Evolutionary conservation across 2,888 invertebrate species (phyloP), one percentile per base, ranked within the genome.

Genomic region (Chloroclysta siterata): DNA sequence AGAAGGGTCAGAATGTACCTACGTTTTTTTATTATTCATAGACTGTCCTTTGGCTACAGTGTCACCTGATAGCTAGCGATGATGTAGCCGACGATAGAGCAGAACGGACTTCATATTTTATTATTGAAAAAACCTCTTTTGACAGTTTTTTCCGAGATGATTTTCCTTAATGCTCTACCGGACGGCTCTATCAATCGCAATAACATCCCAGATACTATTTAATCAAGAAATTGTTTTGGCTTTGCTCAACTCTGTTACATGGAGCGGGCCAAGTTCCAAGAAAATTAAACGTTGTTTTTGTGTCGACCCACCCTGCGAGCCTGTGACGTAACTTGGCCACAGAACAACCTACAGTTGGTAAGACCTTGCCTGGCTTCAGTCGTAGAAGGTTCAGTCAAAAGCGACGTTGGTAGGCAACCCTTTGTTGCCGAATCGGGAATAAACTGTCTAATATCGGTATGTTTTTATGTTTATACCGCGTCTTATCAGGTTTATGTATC

Each of bases 221-320:
- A 58, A 58, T 58, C 61, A 57, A 52, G 54, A 13, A 51, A 51
- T 58, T 56, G 50, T 55, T 63, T 51, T 60, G 55, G 63, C 55
- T 60, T 55, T 46, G 22, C 47, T 51, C 48, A 5, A 54, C 33
- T 60, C 65, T 52, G 33, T 53, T 60, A 56, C 48, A 65, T 56
- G 58, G 46, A 48, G 44, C 53, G 71, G 65, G 71, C 62, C 53
- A 51, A 59, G 62, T 71, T 64, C 65, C 68, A 68, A 71, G 69
- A 62, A 74, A 73, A 73, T 76, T 71, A 72, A 68, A 69, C 58
- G 68, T 72, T 76, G 73, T 80, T 78, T 77, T 78, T 72, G 68
- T 71, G 70, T 61, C 65, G 60, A 65, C 69, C 67, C 60, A 59
- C 66, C 59, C 66, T 60, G 55, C 68, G 66, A 73, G 59, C 60